Evolutionary conservation across 1,140 invertebrate species (phyloP).

Genomic region (Heliconius hermathena): DNA sequence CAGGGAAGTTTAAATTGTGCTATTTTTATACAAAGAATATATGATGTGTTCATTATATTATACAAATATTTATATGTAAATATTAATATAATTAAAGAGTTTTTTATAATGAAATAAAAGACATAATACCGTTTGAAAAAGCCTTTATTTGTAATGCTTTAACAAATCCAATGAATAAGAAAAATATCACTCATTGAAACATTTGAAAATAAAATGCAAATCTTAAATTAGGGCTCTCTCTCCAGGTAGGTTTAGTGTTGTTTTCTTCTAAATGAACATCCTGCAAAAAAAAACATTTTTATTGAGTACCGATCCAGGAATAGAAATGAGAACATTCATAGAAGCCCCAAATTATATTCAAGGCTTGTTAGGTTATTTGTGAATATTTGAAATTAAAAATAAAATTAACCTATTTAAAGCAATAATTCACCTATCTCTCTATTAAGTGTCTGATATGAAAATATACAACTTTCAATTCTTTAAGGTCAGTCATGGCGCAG

Average conservation of each 20-base stretch:
- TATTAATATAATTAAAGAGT: constrained; percentile 16
- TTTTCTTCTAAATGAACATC: constrained; percentile 97
- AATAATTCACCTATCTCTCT: no score
- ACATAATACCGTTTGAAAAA: constrained; percentile 71
- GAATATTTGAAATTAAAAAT: no score
- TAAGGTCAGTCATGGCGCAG: no score
- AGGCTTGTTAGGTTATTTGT: no score
- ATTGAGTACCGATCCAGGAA: background rate
- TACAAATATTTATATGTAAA: constrained; percentile 22
- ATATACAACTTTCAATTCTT: no score
- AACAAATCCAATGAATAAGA: constrained; percentile 74
- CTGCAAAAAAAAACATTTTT: constrained; percentile 82
- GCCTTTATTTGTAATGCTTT: constrained; percentile 80
- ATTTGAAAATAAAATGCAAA: constrained; percentile 79
- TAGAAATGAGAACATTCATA: no score
- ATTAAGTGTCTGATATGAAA: no score
- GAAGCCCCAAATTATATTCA: no score
- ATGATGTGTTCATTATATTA: background rate
- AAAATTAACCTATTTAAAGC: no score
- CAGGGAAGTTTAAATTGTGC: constrained; percentile 44
- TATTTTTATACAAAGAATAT: constrained; percentile 46
- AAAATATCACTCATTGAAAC: constrained; percentile 72
- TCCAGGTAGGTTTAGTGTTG: constrained; percentile 87
- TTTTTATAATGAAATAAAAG: constrained; percentile 38
- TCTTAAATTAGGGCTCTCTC: constrained; percentile 80